Conservation (phyloP, 1,140 invertebrate species). For the Orchestia grillus region DNA sequence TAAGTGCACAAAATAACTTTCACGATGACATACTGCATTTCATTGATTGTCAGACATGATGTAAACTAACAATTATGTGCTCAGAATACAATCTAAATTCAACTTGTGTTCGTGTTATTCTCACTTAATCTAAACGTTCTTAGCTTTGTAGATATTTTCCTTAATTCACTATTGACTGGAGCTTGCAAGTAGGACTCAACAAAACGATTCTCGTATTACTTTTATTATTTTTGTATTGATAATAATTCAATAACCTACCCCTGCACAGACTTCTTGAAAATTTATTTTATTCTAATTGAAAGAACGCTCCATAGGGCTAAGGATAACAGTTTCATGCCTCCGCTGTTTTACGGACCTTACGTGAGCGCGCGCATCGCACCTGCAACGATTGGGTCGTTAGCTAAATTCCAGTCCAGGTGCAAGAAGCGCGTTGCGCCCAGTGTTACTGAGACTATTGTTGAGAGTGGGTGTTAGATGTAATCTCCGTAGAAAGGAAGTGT, state of each 20-base stretch:
- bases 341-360: not conserved
- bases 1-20: not conserved
- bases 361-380: not conserved
- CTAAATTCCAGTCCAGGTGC: conserved; percentile 20
- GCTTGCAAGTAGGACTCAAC: not conserved
- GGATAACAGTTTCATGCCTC: not conserved
- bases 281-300: not conserved
- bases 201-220: not conserved
- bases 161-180: not conserved
- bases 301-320: not conserved
- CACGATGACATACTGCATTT: not conserved
- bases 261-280: not conserved
- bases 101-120: not conserved
- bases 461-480: not conserved
- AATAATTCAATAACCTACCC: not conserved
- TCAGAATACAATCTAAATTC: not conserved
- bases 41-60: not conserved
- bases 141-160: not conserved
- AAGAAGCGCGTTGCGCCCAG: not conserved
- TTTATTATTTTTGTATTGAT: not conserved
- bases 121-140: not conserved
- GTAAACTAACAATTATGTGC: not conserved
- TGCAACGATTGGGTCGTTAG: conserved; percentile 30
- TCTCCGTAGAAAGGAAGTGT: not conserved
- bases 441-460: not conserved